Evolutionary conservation across 2,113 vertebrate genomes (phyloP).

Genomic region (Romanogobio albipinnatus): DNA sequence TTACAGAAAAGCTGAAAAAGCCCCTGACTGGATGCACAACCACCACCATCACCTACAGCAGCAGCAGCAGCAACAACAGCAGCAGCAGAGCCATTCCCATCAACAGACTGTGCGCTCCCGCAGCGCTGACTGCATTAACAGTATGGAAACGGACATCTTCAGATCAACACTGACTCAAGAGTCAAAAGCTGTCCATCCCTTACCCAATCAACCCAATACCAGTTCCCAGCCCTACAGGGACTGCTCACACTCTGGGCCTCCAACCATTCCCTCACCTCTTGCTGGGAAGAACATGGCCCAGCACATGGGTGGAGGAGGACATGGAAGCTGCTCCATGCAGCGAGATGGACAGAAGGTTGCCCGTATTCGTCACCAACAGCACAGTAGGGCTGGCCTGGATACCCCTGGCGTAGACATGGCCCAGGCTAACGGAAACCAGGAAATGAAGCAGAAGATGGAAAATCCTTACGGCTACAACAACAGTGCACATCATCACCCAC

Average conservation of each 20-base stretch:
- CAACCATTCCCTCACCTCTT: slow-evolving; percentile 73
- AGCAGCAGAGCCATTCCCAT: slow-evolving; percentile 61
- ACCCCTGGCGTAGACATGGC: slow-evolving; percentile 68
- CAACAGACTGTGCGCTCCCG: slow-evolving; percentile 78
- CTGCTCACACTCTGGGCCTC: slow-evolving; percentile 82
- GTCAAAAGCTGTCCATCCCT: slow-evolving; percentile 77
- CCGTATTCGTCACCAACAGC: slow-evolving; percentile 94
- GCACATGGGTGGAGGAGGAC: slow-evolving; percentile 62
- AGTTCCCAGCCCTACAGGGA: slow-evolving; percentile 82
- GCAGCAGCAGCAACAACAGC: slow-evolving; percentile 50
- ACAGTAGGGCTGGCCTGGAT: slow-evolving; percentile 77
- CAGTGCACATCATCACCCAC: slow-evolving; percentile 68
- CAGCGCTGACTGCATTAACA: slow-evolving; percentile 85
- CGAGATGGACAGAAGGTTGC: slow-evolving; percentile 91
- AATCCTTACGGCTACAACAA: slow-evolving; percentile 82
- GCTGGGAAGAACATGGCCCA: slow-evolving; percentile 71
- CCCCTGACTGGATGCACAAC: slow-evolving; percentile 84
- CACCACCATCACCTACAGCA: slow-evolving; percentile 67
- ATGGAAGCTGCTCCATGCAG: slow-evolving; percentile 86
- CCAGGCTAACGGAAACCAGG: slow-evolving; percentile 67
- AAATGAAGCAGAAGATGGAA: slow-evolving; percentile 88
- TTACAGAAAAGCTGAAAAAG: slow-evolving; percentile 85
- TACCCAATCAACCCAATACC: slow-evolving; percentile 75
- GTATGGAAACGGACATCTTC: slow-evolving; percentile 80
- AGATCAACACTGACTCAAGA: slow-evolving; percentile 78